Evolutionary conservation across 2,113 vertebrate genomes (phyloP).

Genomic region (Catharus bicknelli): DNA sequence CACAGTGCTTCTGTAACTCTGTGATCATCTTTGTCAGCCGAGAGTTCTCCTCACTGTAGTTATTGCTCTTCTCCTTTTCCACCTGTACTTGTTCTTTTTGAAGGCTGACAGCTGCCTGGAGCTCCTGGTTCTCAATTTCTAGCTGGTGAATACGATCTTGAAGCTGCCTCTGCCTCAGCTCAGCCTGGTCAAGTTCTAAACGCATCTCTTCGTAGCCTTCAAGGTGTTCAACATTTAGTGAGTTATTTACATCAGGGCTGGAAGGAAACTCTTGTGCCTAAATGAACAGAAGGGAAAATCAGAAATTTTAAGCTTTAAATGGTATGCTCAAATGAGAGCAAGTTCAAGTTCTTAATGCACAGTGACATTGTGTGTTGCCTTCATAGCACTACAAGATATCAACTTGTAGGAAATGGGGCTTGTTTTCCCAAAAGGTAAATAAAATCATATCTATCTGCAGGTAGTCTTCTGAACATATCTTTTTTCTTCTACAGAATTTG

Average conservation of each 20-base stretch:
- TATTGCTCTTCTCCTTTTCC: constrained; percentile 70
- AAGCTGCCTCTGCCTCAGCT: constrained; percentile 83
- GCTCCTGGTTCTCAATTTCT: constrained; percentile 83
- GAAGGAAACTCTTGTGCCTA: constrained; percentile 84
- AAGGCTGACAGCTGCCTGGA: constrained; percentile 62
- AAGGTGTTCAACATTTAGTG: constrained; percentile 78
- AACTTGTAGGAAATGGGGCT: not conserved
- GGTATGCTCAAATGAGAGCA: not conserved
- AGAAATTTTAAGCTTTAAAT: not conserved
- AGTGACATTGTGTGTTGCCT: not conserved
- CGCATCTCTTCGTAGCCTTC: constrained; percentile 86
- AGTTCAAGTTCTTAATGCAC: not conserved
- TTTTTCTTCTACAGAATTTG: not conserved
- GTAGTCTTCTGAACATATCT: not conserved
- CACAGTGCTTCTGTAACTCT: constrained; percentile 82
- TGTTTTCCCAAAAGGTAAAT: not conserved
- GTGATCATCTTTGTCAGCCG: constrained; percentile 71
- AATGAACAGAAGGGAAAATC: not conserved
- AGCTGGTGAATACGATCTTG: constrained; percentile 80
- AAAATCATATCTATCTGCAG: not conserved
- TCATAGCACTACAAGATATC: not conserved
- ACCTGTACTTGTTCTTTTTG: constrained; percentile 59
- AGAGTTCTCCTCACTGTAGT: constrained; percentile 68
- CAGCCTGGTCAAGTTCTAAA: constrained; percentile 87
- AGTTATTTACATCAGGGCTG: constrained; percentile 78